A percentile compares a stretch with the other conserved stretches of the same genome.
phyloP scores from a whole-genome alignment of 2,888 invertebrate species.

The Meteorus cinctellus region DNA sequence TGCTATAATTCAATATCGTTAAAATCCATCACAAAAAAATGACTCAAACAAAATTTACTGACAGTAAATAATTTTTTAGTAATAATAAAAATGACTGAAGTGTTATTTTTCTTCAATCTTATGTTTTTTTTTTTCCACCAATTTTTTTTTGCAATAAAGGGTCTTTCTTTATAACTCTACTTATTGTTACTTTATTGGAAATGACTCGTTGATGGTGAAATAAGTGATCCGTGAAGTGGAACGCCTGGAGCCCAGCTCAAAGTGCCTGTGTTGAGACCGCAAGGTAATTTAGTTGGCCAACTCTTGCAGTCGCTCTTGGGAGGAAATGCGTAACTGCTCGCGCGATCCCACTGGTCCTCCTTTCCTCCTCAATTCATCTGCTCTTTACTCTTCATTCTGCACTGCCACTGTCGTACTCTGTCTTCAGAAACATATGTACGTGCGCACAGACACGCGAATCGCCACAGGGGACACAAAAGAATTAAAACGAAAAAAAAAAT shows the following conservation, averaged over 20 bases:
- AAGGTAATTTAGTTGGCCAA: conserved; percentile 39
- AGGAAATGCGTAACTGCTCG: conserved; percentile 37
- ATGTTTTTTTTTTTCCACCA: background rate
- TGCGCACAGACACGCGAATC: conserved; percentile 13
- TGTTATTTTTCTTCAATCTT: background rate
- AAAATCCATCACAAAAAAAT: too few relatives aligned
- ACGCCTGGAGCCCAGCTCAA: conserved; percentile 23
- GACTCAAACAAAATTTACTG: too few relatives aligned
- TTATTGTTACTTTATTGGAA: conserved; percentile 11
- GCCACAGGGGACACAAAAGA: conserved; percentile 10
- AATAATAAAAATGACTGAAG: too few relatives aligned
- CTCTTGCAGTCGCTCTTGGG: conserved; percentile 36
- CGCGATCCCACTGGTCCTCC: conserved; percentile 28
- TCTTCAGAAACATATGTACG: background rate
- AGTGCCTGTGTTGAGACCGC: conserved; percentile 20
- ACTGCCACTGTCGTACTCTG: conserved; percentile 11
- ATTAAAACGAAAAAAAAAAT: background rate
- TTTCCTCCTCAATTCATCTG: background rate
- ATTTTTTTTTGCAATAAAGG: background rate
- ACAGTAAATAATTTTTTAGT: too few relatives aligned
- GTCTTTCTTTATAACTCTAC: background rate
- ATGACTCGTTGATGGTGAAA: conserved; percentile 33
- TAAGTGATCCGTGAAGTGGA: conserved; percentile 32
- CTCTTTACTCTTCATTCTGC: background rate
- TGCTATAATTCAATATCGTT: too few relatives aligned